Evolutionary conservation across 2,888 invertebrate genomes (phyloP), one percentile per base, ranked within the genome.

Genomic region (Zaprionus bogoriensis): DNA sequence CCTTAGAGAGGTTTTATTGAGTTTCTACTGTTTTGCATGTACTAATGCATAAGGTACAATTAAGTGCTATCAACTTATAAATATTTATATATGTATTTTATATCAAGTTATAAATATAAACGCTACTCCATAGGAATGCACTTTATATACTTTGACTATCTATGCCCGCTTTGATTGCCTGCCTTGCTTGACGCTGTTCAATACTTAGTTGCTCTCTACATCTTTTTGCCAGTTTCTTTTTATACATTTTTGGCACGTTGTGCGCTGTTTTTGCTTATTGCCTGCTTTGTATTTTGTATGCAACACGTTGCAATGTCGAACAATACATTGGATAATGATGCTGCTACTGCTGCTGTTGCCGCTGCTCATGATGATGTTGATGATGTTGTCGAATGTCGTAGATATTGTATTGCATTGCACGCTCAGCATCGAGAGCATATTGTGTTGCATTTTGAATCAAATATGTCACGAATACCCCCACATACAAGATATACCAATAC

Each of bases 361-460:
- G 32, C 14, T 14, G 12, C 17, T 19, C 10, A 7, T 75, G 55
- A 62, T 62, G 61, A 25, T 52, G 62, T 38, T 71, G 58, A 48
- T 53, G 53, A 7, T 36, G 42, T 39, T 47, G 65, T 20, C 42
- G 59, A 44, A 42, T 41, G 23, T 39, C 46, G 45, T 12, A 47
- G 47, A 17, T 23, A 14, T 53, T 53, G 44, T 39, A 17, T 55
- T 48, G 32, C 53, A 28, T 70, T 63, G 83, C 83, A 78, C 83
- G 77, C 58, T 57, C 58, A 50, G 50, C 52, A 64, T 53, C 14
- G 20, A 22, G 22, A 53, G 53, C 57, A 57, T 58, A 61, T 83
- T 77, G 62, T 54, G 59, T 69, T 83, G 72, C 77, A 75, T 79
- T 62, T 62, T 71, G 58, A 17, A 55, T 67, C 45, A 48, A 59